Evolutionary conservation across 2,113 vertebrate species (phyloP), one percentile per base, ranked within the genome.

Genomic region (Phycodurus eques): DNA sequence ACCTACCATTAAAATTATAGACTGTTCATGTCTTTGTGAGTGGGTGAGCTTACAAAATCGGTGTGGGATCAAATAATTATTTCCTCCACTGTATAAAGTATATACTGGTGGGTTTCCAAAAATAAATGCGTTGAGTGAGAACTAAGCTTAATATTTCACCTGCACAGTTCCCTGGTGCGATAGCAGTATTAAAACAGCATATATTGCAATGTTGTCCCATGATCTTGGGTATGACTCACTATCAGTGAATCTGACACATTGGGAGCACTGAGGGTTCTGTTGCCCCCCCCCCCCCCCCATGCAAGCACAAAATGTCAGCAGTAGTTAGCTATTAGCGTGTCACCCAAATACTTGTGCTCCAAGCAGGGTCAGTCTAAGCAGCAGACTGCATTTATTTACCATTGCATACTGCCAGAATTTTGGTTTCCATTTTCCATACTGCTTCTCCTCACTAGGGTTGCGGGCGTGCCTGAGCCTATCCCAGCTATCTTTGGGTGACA

Each of bases 161-260:
- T 51, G 49, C 49, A 51, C 49, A 56, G 1, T 5, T 5, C 20
- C 53, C 20, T 56, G 53, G 19, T 8, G 49, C 49, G 17, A 17
- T 54, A 54, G 19, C 11, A 27, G 22, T 13, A 31, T 59, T 59
- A 2, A 35, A 61, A 61, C 7, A 19, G 14, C 1, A 33, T 60
- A 60, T 31, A 60, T 33, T 60, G 33, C 57, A 56, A 43, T 78
- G 74, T 81, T 74, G 68, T 68, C 75, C 64, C 61, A 14, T 68
- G 27, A 71, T 80, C 53, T 74, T 56, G 83, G 77, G 70, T 70
- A 4, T 80, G 74, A 75, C 68, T 85, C 65, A 83, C 15, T 74
- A 70, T 80, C 80, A 88, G 78, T 84, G 75, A 75, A 68, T 79
- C 57, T 80, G 85, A 88, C 81, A 80, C 74, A 83, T 72, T 83